Percentiles rank a stretch among this genome's conserved stretches.
Conservation (phyloP, 2,113 vertebrate genomes). For the Orycteropus afer region DNA sequence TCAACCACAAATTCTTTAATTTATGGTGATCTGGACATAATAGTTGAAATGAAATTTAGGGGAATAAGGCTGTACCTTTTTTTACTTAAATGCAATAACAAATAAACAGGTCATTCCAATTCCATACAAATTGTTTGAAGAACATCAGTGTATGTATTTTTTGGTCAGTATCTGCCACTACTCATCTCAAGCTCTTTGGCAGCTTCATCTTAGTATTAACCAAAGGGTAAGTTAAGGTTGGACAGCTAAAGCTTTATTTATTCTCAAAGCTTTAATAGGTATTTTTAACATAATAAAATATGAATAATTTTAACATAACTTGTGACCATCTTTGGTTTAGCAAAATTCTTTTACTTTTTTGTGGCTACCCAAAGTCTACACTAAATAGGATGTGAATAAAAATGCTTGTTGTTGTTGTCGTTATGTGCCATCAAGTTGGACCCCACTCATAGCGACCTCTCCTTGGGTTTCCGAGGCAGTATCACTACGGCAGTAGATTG, state of each 20-base stretch:
- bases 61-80: neutral
- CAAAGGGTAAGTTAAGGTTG: neutral
- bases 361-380: neutral
- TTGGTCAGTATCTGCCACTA: neutral
- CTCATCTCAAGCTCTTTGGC: neutral
- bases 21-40: neutral
- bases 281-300: neutral
- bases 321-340: neutral
- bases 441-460: too few relatives aligned
- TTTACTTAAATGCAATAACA: neutral
- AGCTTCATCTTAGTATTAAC: neutral
- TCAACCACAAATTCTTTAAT: neutral
- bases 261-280: neutral
- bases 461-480: too few relatives aligned
- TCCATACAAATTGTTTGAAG: slow-evolving; percentile 1
- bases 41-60: neutral
- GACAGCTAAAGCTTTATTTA: neutral
- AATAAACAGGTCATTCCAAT: neutral
- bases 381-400: neutral
- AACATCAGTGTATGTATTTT: neutral
- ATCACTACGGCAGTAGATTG: too few relatives aligned
- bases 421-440: too few relatives aligned
- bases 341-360: neutral
- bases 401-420: too few relatives aligned
- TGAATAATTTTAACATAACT: too few relatives aligned